phyloP scores from a whole-genome alignment of 2,888 invertebrate species.

The Drosophila koepferae region DNA sequence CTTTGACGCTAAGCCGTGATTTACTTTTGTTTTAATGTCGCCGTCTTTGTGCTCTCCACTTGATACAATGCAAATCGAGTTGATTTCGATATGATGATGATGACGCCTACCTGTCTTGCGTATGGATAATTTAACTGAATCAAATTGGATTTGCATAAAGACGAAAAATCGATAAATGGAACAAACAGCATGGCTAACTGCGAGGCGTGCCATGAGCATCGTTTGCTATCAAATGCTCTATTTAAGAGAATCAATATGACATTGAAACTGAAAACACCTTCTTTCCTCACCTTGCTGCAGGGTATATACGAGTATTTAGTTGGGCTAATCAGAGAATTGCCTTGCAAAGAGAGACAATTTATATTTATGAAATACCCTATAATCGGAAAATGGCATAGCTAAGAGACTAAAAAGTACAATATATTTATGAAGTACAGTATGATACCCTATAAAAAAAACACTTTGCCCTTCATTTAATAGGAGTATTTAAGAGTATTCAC shows the following conservation, averaged over 20 bases:
- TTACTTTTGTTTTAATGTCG: constrained; percentile 84
- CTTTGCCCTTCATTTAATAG: too few relatives aligned
- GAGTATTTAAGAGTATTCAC: too few relatives aligned
- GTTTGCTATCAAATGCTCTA: constrained; percentile 13
- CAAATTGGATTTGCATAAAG: constrained; percentile 73
- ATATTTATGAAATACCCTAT: too few relatives aligned
- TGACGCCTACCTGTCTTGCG: constrained; percentile 68
- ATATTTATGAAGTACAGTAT: too few relatives aligned
- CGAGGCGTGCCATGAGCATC: background rate
- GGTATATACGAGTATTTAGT: too few relatives aligned
- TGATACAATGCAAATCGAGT: constrained; percentile 56
- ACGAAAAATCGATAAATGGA: constrained; percentile 29
- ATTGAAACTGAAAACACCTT: background rate
- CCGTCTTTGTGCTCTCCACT: constrained; percentile 64
- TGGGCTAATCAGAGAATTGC: background rate
- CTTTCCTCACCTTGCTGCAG: background rate
- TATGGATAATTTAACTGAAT: constrained; percentile 52
- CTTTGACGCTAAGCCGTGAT: constrained; percentile 83
- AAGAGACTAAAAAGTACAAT: too few relatives aligned
- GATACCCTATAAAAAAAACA: too few relatives aligned
- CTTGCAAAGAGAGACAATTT: background rate
- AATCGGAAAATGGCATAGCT: too few relatives aligned
- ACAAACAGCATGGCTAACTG: background rate
- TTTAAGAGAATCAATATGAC: background rate
- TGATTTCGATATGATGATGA: constrained; percentile 62